Evolutionary conservation across 2,888 invertebrate species (phyloP), one percentile per base, ranked within the genome.

Genomic region (Dilophus febrilis): DNA sequence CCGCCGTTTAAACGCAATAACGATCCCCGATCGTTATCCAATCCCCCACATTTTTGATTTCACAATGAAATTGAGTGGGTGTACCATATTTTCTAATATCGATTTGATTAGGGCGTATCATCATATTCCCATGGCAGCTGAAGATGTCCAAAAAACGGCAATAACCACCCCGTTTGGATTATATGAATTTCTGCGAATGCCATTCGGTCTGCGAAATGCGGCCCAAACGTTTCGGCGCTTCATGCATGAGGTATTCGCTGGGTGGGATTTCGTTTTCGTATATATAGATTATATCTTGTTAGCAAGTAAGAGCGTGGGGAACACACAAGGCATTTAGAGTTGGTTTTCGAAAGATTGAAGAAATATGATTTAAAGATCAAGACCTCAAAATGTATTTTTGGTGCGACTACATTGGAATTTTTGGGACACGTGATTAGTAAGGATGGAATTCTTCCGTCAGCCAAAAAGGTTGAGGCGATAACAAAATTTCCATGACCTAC

Each of bases 141-240:
- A 45, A 10, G 53, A 54, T 42, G 42, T 53, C 6, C 45, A 29
- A 1, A 56, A 59, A 43, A 56, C 56, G 2, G 56, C 52, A 1
- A 46, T 53, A n/a, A n/a, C n/a, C n/a, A n/a, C n/a, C n/a, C n/a
- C n/a, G n/a, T n/a, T n/a, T n/a, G n/a, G n/a, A n/a, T n/a, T n/a
- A n/a, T n/a, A n/a, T n/a, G n/a, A n/a, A n/a, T n/a, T n/a, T n/a
- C n/a, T n/a, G n/a, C n/a, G n/a, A n/a, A n/a, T n/a, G n/a, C n/a
- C n/a, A n/a, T n/a, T n/a, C n/a, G n/a, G n/a, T n/a, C n/a, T n/a
- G 4, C n/a, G n/a, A n/a, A n/a, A 50, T 42, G 2, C 53, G 53
- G 4, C 49, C 52, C 1, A 51, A 55, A 53, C 44, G 48, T 8
- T 53, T 51, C 22, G 52, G 51, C 2, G 46, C 54, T 1, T 30